Base-by-base conservation (phyloP, 1,140 invertebrate genomes). In the Drosophila grimshawi region DNA sequence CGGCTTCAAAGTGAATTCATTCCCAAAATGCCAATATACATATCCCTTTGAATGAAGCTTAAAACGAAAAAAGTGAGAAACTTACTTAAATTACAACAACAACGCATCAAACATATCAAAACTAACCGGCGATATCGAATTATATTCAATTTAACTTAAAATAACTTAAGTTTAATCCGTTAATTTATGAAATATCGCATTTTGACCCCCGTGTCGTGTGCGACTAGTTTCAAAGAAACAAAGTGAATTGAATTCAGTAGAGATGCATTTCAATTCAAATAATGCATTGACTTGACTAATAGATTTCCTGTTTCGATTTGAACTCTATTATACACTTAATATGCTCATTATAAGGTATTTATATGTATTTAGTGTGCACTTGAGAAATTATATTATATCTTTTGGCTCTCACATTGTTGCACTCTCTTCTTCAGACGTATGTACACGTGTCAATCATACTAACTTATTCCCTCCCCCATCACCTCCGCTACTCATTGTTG, bases 1-100 rank as follows among this genome's bases (percentile, higher is more conserved):
- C 57, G 43, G 71, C 71, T 69, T 69, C 65, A 51, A 57, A 62
- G 71, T 62, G 65, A 69, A 63, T 51, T 30, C 32, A 49, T 33
- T 49, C 49, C 48, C 30, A 56, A 56, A 68, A 35, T 56, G 39
- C 32, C 33, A 49, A 52, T 19, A 27, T 53, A 2, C 3, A 35
- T 0, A 19, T 19, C 19, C 19, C 19, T 19, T 19, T 19, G 19
- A 19, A 19, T 19, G 19, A 19, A 19, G 19, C 19, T 19, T 19
- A 60, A 33, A 4, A 35, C 32, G 7, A 11, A 30, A 32, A 39
- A 29, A 4, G 19, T 29, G 41, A 57, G 11, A 56, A 57, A n/a
- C 8, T 51, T 51, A 4, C 49, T 51, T 51, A 8, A 56, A 52
- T n/a, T 32, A 19, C 51, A 52, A 35, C 6, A 56, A 29, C 29